A percentile compares a stretch with the other conserved stretches of the same genome.
These are phyloP conservation scores for Erinaceus europaeus DNA, from an alignment of 2,113 vertebrate species.

Conservation along the genomic window DNA sequence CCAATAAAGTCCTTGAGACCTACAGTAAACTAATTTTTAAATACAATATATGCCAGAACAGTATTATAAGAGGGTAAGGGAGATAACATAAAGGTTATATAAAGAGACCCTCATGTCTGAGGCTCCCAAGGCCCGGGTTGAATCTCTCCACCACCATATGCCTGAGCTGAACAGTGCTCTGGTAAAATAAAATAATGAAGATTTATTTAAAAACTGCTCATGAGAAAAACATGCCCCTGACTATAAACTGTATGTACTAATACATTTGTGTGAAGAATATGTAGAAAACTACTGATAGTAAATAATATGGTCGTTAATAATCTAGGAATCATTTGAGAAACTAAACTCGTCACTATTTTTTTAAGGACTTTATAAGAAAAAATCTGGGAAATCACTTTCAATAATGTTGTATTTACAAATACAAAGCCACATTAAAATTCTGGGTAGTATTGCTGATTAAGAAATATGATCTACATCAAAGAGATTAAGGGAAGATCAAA, in stretches of 20 bases:
- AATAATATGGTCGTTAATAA: background rate
- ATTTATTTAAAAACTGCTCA: background rate
- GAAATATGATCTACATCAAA: constrained; percentile 35
- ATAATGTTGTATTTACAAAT: constrained; percentile 42
- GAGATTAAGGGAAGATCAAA: constrained; percentile 18
- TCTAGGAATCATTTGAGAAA: background rate
- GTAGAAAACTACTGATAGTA: constrained; percentile 22
- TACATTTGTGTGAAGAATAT: background rate
- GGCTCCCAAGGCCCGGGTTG: too few species aligned
- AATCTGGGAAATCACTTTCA: constrained; percentile 37
- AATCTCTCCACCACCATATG: too few species aligned
- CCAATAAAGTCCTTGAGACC: constrained; percentile 29
- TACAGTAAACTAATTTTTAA: constrained; percentile 18
- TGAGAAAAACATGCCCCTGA: background rate
- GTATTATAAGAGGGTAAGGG: background rate
- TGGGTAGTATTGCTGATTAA: background rate
- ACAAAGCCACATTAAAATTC: constrained; percentile 47
- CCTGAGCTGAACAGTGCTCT: too few species aligned
- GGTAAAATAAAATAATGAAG: too few species aligned
- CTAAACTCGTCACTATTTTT: background rate
- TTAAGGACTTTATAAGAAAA: background rate
- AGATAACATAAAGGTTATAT: too few species aligned
- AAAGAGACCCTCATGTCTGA: too few species aligned
- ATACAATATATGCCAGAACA: background rate
- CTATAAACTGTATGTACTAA: constrained; percentile 2